A percentile compares a stretch with the other conserved stretches of the same genome.
Evolutionary conservation across 1,140 invertebrate species (phyloP).

Genomic region (Drosophila willistoni): DNA sequence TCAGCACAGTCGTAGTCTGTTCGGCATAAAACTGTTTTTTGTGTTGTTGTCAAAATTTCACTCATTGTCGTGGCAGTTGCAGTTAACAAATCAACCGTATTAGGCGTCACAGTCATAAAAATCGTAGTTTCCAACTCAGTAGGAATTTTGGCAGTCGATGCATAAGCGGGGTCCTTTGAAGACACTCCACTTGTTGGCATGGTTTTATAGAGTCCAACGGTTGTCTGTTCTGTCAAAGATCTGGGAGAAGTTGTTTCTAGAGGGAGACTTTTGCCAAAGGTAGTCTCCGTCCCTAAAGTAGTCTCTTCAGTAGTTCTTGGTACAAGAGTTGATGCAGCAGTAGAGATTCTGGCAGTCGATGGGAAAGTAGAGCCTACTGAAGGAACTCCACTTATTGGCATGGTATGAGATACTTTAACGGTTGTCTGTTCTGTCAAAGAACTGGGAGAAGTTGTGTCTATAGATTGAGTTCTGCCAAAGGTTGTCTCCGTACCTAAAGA

Average conservation of each 20-base stretch:
- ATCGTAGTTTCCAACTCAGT: no score
- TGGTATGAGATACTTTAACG: neutral
- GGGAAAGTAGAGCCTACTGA: neutral
- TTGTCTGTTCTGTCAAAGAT: neutral
- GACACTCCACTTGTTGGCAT: neutral
- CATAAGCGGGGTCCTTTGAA: no score
- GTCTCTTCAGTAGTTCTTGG: neutral
- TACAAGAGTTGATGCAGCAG: neutral
- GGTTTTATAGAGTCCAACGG: neutral
- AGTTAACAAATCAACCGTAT: slow-evolving; percentile 36
- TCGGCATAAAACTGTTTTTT: slow-evolving; percentile 41
- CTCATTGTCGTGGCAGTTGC: slow-evolving; percentile 19
- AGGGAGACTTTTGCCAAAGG: neutral
- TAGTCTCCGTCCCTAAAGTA: neutral
- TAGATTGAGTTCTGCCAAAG: neutral
- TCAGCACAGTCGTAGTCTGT: slow-evolving; percentile 84
- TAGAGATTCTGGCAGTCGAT: neutral
- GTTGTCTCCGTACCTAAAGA: neutral
- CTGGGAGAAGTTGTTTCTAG: neutral
- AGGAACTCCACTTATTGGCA: neutral
- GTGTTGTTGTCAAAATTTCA: slow-evolving; percentile 16
- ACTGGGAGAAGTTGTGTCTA: neutral
- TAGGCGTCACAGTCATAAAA: slow-evolving; percentile 3
- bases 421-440: neutral
- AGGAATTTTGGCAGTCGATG: no score